phyloP scores from a whole-genome alignment of 2,888 invertebrate species.

The Thecophora atra region DNA sequence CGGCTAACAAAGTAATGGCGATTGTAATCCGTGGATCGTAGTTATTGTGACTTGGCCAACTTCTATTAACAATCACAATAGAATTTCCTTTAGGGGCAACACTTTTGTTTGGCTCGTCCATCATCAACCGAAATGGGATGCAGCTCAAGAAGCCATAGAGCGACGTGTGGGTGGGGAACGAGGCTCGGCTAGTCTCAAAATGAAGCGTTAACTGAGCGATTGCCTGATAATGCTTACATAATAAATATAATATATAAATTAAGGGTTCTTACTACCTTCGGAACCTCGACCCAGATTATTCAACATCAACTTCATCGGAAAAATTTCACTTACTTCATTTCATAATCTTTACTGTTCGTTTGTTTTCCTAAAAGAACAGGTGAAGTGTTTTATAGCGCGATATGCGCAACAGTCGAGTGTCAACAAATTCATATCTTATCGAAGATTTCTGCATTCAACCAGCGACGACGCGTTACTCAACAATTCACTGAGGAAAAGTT shows the following conservation, averaged over 20 bases:
- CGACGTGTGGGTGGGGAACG: not conserved
- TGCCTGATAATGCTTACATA: not conserved
- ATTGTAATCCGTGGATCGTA: no score
- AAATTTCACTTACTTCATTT: not conserved
- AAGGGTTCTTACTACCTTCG: no score
- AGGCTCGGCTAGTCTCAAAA: not conserved
- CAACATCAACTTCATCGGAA: no score
- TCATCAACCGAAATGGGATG: no score
- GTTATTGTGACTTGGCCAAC: no score
- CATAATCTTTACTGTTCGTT: not conserved
- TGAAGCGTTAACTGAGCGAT: not conserved
- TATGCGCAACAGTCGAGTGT: constrained; percentile 19
- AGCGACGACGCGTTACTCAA: not conserved
- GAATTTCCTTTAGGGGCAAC: no score
- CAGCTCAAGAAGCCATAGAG: not conserved
- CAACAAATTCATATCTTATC: constrained; percentile 28
- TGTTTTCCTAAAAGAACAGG: constrained; percentile 7
- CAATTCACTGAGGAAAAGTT: not conserved
- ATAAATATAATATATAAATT: no score
- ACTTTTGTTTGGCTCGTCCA: no score
- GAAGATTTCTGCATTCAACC: not conserved
- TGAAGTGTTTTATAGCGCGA: not conserved
- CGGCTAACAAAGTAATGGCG: no score
- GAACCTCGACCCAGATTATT: no score
- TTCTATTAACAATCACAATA: no score